Base-by-base conservation (phyloP, 92 coral and sea anemone genomes). In the Chrysogorgia sp. region DNA sequence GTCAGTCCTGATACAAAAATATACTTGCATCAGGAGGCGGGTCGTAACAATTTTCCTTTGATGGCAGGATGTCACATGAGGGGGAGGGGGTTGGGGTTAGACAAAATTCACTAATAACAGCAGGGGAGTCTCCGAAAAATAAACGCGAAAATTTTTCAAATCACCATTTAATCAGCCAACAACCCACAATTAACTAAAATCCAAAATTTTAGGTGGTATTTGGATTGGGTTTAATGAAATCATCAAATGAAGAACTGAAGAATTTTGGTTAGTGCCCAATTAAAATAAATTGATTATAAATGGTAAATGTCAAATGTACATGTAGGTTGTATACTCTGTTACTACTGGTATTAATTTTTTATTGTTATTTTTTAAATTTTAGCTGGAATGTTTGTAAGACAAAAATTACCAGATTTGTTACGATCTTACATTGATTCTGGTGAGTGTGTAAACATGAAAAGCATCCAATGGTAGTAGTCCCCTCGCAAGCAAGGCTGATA, bases 381-480 rank as follows among this genome's bases (percentile, higher is more conserved):
- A 93, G 97, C 97, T 84, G 96, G 92, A 31, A 90, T 86, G 76
- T 96, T 89, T 92, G 97, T 96, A 45, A 96, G 92, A 55, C 99
- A 92, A 76, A 96, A 96, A 76, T 69, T 96, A 2, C 99, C 99
- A 57, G 99, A 96, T 63, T 89, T 96, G 1, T 75, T 96, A 33
- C 77, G 99, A 55, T 92, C 99, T 1, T 96, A 96, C 85, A 88
- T 90, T 58, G 99, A 96, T 86, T 91, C 93, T 69, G 97, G 97
- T 90, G 70, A 19, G 74, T 43, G 21, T 4, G 24, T 71, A 7
- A 34, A 57, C 20, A 20, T 23, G 8, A 30, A 30, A 4, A 41
- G 21, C 47, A 22, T 67, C 31, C 50, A 15, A 65, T 43, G 15
- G n/a, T n/a, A n/a, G n/a, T n/a, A n/a, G n/a, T n/a, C n/a, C n/a